These are phyloP conservation scores for Macroglossus sobrinus DNA, from an alignment of 2,113 vertebrate species.

Conservation along the genomic window DNA sequence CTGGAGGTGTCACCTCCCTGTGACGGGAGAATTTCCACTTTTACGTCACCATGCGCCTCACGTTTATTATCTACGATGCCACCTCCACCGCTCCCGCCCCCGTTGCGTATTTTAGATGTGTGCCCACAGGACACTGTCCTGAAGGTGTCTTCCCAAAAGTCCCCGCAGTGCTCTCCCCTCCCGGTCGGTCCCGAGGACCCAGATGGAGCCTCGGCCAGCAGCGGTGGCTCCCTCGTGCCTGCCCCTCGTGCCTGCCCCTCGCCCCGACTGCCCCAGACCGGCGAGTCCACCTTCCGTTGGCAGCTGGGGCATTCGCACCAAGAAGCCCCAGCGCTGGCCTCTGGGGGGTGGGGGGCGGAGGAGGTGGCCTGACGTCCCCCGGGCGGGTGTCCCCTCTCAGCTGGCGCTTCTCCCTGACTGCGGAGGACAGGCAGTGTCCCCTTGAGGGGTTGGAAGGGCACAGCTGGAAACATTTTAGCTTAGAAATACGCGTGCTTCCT, in stretches of 20 bases:
- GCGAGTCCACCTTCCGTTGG: fast-evolving
- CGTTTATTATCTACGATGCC: fast-evolving
- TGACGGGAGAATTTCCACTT: too few relatives aligned
- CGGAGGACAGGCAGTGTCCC: not conserved
- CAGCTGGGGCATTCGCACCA: not conserved
- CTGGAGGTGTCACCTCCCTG: too few relatives aligned
- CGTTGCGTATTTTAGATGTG: fast-evolving
- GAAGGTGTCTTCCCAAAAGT: fast-evolving
- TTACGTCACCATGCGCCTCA: fast-evolving
- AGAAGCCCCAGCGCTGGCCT: too few relatives aligned
- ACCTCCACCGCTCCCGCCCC: fast-evolving
- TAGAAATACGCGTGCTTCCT: fast-evolving
- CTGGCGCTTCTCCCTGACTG: not conserved
- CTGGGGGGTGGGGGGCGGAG: too few relatives aligned
- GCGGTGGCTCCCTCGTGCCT: fast-evolving
- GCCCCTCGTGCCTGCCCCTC: fast-evolving
- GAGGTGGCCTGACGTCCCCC: fast-evolving
- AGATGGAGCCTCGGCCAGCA: fast-evolving
- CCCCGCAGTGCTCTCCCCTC: fast-evolving
- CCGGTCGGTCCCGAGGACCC: not conserved
- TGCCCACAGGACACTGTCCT: fast-evolving
- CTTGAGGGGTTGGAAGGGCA: not conserved
- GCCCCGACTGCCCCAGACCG: fast-evolving
- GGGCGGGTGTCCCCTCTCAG: fast-evolving
- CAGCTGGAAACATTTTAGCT: not conserved